Evolutionary conservation across 2,797 vertebrate genomes (phyloP).

Genomic region (Mus spretus): DNA sequence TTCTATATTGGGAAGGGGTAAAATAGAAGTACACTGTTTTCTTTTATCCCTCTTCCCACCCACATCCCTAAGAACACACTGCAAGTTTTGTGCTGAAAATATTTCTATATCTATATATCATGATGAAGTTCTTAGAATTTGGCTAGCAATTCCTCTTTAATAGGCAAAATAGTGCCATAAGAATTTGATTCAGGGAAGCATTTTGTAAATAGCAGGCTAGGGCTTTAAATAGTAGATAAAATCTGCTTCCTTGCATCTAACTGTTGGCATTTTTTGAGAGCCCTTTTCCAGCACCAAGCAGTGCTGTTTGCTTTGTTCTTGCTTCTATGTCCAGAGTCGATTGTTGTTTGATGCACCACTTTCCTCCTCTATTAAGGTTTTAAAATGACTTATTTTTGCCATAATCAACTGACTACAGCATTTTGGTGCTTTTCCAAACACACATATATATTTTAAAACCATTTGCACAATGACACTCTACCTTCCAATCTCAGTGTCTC

Average conservation of each 20-base stretch:
- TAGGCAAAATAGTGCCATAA: not conserved
- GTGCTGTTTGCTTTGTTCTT: conserved; percentile 12
- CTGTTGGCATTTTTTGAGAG: not conserved
- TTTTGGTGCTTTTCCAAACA: conserved; percentile 73
- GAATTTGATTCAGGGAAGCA: not conserved
- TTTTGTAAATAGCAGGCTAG: not conserved
- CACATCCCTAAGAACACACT: not conserved
- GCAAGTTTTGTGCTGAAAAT: not conserved
- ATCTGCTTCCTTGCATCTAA: not conserved
- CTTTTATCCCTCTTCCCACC: not conserved
- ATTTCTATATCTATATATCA: conserved; percentile 14
- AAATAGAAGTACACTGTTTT: conserved; percentile 26
- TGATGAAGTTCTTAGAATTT: not conserved
- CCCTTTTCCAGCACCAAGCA: not conserved
- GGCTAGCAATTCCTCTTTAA: conserved; percentile 11
- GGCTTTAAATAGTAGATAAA: not conserved
- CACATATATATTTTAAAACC: conserved; percentile 56
- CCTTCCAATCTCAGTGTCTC: conserved; percentile 66
- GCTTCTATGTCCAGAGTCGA: not conserved
- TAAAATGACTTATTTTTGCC: conserved; percentile 70
- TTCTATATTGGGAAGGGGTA: conserved; percentile 51
- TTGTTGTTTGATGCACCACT: conserved; percentile 52
- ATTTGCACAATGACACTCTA: conserved; percentile 61
- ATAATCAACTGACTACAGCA: conserved; percentile 72
- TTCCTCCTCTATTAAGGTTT: conserved; percentile 51